A percentile compares a stretch with the other conserved stretches of the same genome.
Conservation (phyloP, 2,113 vertebrate species). For the Carassius carassius region DNA sequence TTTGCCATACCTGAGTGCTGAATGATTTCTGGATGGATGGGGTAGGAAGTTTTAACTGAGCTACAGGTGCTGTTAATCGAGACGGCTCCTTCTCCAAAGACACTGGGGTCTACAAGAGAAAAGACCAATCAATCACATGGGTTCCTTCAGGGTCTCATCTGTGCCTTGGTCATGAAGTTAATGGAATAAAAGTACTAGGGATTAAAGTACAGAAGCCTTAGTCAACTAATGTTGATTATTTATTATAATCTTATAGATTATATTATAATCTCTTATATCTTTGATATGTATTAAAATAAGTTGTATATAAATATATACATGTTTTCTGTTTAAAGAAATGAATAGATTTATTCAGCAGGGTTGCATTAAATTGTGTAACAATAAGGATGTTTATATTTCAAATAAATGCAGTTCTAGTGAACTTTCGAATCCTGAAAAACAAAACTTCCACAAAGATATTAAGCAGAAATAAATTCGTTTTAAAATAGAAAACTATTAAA, state of each 20-base stretch:
- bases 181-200: not conserved
- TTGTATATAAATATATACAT: not conserved
- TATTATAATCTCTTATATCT: not conserved
- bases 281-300: not conserved
- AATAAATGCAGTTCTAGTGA: too few species aligned
- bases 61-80: conserved; percentile 75
- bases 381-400: not conserved
- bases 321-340: too few species aligned
- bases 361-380: not conserved
- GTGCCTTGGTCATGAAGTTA: too few species aligned
- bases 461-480: not conserved
- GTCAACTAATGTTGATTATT: not conserved
- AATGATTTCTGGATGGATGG: conserved; percentile 87
- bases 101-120: conserved; percentile 70
- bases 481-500: too few species aligned
- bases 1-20: conserved; percentile 80
- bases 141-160: not conserved
- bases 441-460: too few species aligned
- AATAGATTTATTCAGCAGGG: not conserved
- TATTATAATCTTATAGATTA: too few species aligned
- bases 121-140: not conserved
- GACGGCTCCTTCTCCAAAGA: conserved; percentile 82
- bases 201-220: not conserved
- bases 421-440: not conserved
- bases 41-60: conserved; percentile 84